Conservation (phyloP, 2,113 vertebrate genomes). For the Hippopotamus amphibius region DNA sequence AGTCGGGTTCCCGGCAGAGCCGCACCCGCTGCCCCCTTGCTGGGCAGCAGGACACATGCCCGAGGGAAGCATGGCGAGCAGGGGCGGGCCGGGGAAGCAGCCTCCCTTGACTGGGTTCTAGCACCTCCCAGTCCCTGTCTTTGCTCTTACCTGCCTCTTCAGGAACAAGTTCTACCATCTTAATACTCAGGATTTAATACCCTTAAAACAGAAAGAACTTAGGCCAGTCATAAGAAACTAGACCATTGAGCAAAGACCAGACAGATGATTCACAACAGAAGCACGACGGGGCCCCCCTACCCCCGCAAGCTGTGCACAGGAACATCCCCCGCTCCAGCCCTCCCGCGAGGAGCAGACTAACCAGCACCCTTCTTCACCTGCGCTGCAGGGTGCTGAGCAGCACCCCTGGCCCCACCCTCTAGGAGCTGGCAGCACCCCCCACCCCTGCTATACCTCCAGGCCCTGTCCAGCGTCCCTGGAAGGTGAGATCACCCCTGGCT, state of each 20-base stretch:
- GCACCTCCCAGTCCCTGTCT: not conserved
- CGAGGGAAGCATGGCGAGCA: not conserved
- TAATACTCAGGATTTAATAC: not conserved
- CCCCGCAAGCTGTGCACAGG: not conserved
- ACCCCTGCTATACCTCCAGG: not conserved
- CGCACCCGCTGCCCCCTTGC: not conserved
- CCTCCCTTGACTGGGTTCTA: not conserved
- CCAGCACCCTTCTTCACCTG: not conserved
- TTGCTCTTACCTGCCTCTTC: not conserved
- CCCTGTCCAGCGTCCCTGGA: not conserved
- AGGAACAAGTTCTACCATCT: not conserved
- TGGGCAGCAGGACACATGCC: fast-evolving
- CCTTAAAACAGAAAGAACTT: not conserved
- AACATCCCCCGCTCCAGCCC: not conserved
- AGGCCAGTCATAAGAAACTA: not conserved
- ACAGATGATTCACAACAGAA: not conserved
- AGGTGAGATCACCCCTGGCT: not conserved
- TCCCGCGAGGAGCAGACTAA: not conserved
- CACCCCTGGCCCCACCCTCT: not conserved
- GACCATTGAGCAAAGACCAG: not conserved
- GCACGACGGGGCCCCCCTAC: not conserved
- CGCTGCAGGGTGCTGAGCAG: fast-evolving
- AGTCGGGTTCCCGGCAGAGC: fast-evolving
- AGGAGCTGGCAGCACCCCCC: not conserved
- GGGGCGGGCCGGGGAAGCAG: fast-evolving